Percentiles rank a stretch among this genome's conserved stretches.
Evolutionary conservation across 2,797 vertebrate species (phyloP).

Genomic region (Periophthalmus magnuspinnatus): DNA sequence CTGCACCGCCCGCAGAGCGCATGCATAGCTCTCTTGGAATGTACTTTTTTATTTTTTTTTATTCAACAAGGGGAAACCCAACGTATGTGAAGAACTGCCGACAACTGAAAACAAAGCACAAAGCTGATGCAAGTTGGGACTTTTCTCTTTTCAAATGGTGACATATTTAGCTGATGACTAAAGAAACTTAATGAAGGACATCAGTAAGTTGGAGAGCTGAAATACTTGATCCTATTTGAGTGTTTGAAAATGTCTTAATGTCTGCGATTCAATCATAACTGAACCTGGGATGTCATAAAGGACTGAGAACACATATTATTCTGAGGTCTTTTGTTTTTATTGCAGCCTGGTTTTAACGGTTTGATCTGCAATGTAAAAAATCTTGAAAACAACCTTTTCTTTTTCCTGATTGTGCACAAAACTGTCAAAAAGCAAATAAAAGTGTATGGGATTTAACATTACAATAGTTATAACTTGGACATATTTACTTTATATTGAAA

Average conservation of each 20-base stretch:
- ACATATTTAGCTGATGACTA: background rate
- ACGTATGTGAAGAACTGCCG: conserved; percentile 14
- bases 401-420: too few relatives aligned
- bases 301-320: background rate
- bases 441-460: background rate
- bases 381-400: too few relatives aligned
- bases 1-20: conserved; percentile 38
- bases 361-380: too few relatives aligned
- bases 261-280: too few relatives aligned
- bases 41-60: conserved; percentile 53
- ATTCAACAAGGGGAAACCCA: conserved; percentile 33
- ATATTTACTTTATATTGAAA: background rate
- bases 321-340: too few relatives aligned
- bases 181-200: background rate
- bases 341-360: too few relatives aligned
- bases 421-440: too few relatives aligned
- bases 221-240: too few relatives aligned
- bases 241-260: too few relatives aligned
- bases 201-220: background rate
- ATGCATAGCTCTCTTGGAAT: conserved; percentile 44
- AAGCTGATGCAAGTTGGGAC: background rate
- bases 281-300: background rate
- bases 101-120: conserved; percentile 9
- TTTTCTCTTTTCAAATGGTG: background rate
- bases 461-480: background rate